A percentile compares a stretch with the other conserved stretches of the same genome.
phyloP scores from a whole-genome alignment of 1,140 invertebrate species.

The Hycleus cichorii region DNA sequence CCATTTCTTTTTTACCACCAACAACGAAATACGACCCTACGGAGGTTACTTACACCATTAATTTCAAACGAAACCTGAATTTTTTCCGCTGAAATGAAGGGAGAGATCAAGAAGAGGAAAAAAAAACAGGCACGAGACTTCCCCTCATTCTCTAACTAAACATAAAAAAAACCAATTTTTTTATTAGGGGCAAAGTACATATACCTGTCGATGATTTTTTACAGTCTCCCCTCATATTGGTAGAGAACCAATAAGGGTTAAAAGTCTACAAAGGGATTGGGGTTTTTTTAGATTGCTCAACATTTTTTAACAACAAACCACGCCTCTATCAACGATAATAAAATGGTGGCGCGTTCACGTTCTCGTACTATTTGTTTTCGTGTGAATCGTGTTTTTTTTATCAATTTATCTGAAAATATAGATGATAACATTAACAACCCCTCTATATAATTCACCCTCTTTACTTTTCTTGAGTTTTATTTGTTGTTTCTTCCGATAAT shows the following conservation, averaged over 20 bases:
- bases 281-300: constrained; percentile 15
- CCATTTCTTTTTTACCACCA: too few relatives aligned
- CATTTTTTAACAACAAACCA: constrained; percentile 14
- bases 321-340: constrained; percentile 6
- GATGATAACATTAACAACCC: too few relatives aligned
- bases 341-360: constrained; percentile 14
- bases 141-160: constrained; percentile 17
- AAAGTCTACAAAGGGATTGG: constrained; percentile 5
- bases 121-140: constrained; percentile 27
- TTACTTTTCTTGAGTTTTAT: too few relatives aligned
- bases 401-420: too few relatives aligned
- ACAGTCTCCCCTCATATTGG: neutral
- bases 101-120: neutral
- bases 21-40: too few relatives aligned
- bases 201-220: constrained; percentile 15
- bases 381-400: too few relatives aligned
- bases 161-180: neutral
- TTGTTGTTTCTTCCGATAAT: too few relatives aligned
- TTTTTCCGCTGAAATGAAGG: too few relatives aligned
- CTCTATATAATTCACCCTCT: too few relatives aligned
- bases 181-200: constrained; percentile 4
- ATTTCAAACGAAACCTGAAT: too few relatives aligned
- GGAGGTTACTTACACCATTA: too few relatives aligned
- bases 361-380: too few relatives aligned
- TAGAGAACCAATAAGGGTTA: constrained; percentile 13